A percentile compares a stretch with the other conserved stretches of the same genome.
phyloP scores from a whole-genome alignment of 2,888 invertebrate genomes.

The Bembecia ichneumoniformis region DNA sequence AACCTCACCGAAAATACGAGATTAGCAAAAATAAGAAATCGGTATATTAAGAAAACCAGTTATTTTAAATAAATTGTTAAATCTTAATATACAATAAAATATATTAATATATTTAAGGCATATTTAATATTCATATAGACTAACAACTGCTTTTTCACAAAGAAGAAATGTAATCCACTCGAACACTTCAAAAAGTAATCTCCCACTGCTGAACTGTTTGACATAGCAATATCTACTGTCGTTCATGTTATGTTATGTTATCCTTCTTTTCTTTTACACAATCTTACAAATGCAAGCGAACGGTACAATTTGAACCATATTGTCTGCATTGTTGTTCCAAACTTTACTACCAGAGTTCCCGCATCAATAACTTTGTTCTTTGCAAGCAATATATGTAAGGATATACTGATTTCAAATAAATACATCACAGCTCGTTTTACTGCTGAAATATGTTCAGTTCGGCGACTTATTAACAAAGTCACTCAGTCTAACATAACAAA shows the following conservation, averaged over 20 bases:
- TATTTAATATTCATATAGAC: neutral
- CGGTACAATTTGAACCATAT: neutral
- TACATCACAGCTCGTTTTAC: slow-evolving; percentile 8
- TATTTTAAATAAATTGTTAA: too few relatives aligned
- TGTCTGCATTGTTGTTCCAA: neutral
- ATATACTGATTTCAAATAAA: slow-evolving; percentile 8
- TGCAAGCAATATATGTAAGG: slow-evolving; percentile 1
- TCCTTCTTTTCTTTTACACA: neutral
- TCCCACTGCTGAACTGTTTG: slow-evolving; percentile 16
- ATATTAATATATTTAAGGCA: too few relatives aligned
- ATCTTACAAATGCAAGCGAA: neutral
- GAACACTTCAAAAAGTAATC: slow-evolving; percentile 19
- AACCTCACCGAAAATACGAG: too few relatives aligned
- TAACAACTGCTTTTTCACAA: neutral
- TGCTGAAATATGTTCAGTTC: slow-evolving; percentile 2
- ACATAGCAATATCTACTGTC: slow-evolving; percentile 17
- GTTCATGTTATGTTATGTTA: slow-evolving; percentile 7
- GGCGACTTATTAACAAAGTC: slow-evolving; percentile 1
- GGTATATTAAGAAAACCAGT: too few relatives aligned
- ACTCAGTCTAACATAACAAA: neutral
- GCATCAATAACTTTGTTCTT: neutral
- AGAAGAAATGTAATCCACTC: neutral
- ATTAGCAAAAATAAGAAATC: too few relatives aligned
- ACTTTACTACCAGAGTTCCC: neutral
- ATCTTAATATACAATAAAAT: too few relatives aligned